Evolutionary conservation across 1,140 invertebrate genomes (phyloP).

Genomic region (Paraescarpia echinospica): DNA sequence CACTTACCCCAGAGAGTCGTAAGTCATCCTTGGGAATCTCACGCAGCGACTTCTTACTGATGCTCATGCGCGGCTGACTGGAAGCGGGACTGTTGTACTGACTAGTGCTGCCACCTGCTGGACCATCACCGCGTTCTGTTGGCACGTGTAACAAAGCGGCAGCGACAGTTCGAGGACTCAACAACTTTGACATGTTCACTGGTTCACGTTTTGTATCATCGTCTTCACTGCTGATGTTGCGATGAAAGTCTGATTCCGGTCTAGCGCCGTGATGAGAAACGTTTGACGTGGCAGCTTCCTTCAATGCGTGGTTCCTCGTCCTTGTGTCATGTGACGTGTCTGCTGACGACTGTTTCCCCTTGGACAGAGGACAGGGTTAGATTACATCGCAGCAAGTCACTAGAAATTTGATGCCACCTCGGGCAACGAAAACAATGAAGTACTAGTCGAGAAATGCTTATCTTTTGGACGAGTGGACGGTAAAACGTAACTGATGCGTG

Average conservation of each 20-base stretch:
- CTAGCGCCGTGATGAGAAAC: neutral
- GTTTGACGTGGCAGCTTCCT: neutral
- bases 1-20: conserved; percentile 27
- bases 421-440: too few relatives aligned
- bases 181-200: neutral
- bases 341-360: neutral
- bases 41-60: conserved; percentile 41
- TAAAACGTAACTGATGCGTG: too few relatives aligned
- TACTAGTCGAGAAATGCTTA: too few relatives aligned
- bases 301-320: neutral
- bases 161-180: neutral
- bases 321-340: neutral
- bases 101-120: neutral
- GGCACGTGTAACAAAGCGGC: neutral
- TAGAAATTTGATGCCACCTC: too few relatives aligned
- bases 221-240: conserved; percentile 7
- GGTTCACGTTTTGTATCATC: neutral
- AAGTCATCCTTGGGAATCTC: conserved; percentile 42
- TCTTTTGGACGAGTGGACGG: too few relatives aligned
- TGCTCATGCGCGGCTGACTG: conserved; percentile 28
- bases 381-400: neutral
- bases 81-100: conserved; percentile 10
- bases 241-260: neutral
- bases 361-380: neutral
- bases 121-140: neutral